Percentiles rank a stretch among this genome's conserved stretches.
Conservation (phyloP, 30 jellyfish, hydroid and myxozoan species). For the Cassiopea andromeda region DNA sequence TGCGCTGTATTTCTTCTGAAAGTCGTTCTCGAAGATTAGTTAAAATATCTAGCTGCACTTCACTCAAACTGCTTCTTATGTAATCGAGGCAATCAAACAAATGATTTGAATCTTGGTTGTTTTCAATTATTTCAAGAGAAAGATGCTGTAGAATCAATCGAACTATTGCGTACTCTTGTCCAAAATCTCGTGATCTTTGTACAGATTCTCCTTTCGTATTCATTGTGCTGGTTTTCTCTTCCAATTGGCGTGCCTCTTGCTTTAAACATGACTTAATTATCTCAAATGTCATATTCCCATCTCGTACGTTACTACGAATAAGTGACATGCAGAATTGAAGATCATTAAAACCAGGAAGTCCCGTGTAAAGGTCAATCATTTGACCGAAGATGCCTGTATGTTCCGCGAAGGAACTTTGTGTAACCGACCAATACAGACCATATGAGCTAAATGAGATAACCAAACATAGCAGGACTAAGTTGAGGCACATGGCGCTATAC, state of each 20-base stretch:
- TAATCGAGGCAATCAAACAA: conserved; percentile 66
- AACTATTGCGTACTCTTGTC: conserved; percentile 72
- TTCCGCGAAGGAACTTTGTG: conserved; percentile 52
- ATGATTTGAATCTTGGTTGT: conserved; percentile 60
- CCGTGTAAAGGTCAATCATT: conserved; percentile 69
- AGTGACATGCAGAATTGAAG: conserved; percentile 74
- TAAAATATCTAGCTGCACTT: conserved; percentile 47
- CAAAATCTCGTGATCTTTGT: conserved; percentile 54
- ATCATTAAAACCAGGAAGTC: conserved; percentile 80
- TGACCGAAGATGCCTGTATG: conserved; percentile 71
- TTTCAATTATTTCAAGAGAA: conserved; percentile 60
- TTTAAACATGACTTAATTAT: conserved; percentile 59
- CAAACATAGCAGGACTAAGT: conserved; percentile 39
- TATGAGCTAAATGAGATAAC: conserved; percentile 37
- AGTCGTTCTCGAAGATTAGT: conserved; percentile 50
- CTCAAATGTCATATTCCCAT: conserved; percentile 75
- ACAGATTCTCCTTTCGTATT: neutral
- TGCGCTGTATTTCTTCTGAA: conserved; percentile 73
- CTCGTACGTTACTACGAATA: conserved; percentile 70
- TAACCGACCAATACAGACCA: conserved; percentile 68
- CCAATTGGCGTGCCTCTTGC: conserved; percentile 62
- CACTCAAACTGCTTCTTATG: conserved; percentile 45
- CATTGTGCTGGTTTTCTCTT: conserved; percentile 13
- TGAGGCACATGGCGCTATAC: conserved; percentile 74
- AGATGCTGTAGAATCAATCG: conserved; percentile 61